Base-by-base conservation (phyloP, 2,888 invertebrate genomes). In the Eristalis pertinax region DNA sequence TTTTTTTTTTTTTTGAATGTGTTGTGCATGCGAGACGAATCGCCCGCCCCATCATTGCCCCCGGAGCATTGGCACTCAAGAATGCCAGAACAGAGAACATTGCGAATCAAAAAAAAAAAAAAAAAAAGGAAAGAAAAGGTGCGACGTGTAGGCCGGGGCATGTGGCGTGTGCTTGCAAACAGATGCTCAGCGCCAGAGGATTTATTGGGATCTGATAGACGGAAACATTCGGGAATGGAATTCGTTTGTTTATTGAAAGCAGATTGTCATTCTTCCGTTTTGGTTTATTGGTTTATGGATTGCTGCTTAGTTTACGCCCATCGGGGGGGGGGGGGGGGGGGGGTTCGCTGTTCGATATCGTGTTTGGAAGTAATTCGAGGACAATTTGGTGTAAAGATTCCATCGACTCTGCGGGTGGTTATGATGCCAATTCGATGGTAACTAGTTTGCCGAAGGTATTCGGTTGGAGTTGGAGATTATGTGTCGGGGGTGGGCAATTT, bases 271-370 rank as follows among this genome's bases (percentile, higher is more conserved):
- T 76, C 87, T 87, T 65, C 76, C 76, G 84, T 80, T 87, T 84
- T 84, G 84, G 84, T 87, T 87, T 87, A 84, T 87, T 87, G 87
- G 79, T 87, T 84, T 87, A 87, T 80, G 73, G 87, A 84, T 84
- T 84, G 73, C 64, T 84, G 58, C 74, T 84, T 64, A 70, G 63
- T 19, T 1, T 19, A 8, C 8, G 26, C 58, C 1, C 19, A 0
- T 26, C 8, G 15, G 60, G 38, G 4, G 32, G 35, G 62, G 68
- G 19, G 4, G n/a, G n/a, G n/a, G 60, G 38, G 11, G 35, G 62
- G 68, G 19, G 4, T 22, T n/a, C 50, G 58, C 35, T 32, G 10
- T 32, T 5, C 26, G 62, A 19, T 72, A 70, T 72, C 84, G 75
- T 84, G 84, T 84, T 80, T 72, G 56, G 72, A 58, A 64, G 81